phyloP scores from a whole-genome alignment of 2,888 invertebrate species.

The Rhyacophila evoluta region DNA sequence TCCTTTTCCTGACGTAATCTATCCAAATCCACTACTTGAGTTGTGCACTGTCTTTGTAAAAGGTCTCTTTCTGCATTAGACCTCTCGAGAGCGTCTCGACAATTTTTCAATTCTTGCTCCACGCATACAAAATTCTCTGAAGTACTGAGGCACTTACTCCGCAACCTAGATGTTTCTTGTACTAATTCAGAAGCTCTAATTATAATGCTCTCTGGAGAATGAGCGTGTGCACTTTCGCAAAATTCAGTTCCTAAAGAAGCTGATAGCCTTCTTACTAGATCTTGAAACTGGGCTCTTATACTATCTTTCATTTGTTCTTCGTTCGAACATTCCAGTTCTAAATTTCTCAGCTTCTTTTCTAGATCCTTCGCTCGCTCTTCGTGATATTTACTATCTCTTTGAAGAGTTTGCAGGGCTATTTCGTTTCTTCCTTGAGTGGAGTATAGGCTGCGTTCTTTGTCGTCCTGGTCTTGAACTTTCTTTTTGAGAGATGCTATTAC shows the following conservation, averaged over 20 bases:
- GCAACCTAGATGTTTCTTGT: slow-evolving; percentile 77
- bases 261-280: slow-evolving; percentile 79
- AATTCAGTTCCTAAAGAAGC: slow-evolving; percentile 79
- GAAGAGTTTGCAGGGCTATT: slow-evolving; percentile 78
- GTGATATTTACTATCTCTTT: slow-evolving; percentile 78
- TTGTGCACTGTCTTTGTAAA: slow-evolving; percentile 78
- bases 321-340: slow-evolving; percentile 78
- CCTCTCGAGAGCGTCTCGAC: slow-evolving; percentile 76
- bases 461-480: slow-evolving; percentile 83
- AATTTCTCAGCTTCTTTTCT: slow-evolving; percentile 78
- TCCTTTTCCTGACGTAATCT: slow-evolving; percentile 84
- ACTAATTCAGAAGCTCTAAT: slow-evolving; percentile 83
- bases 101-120: slow-evolving; percentile 76
- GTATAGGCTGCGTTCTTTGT: slow-evolving; percentile 79
- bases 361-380: slow-evolving; percentile 84
- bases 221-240: slow-evolving; percentile 74
- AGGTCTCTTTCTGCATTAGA: slow-evolving; percentile 79
- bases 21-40: slow-evolving; percentile 78
- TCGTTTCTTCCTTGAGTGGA: slow-evolving; percentile 74
- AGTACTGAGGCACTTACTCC: slow-evolving; percentile 72
- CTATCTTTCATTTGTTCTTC: slow-evolving; percentile 84
- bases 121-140: slow-evolving; percentile 72
- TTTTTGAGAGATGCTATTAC: slow-evolving; percentile 84
- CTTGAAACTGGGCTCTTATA: slow-evolving; percentile 75
- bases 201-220: slow-evolving; percentile 79